These are phyloP conservation scores for Australoheros facetus DNA, from an alignment of 2,797 vertebrate genomes.

Conservation along the genomic window DNA sequence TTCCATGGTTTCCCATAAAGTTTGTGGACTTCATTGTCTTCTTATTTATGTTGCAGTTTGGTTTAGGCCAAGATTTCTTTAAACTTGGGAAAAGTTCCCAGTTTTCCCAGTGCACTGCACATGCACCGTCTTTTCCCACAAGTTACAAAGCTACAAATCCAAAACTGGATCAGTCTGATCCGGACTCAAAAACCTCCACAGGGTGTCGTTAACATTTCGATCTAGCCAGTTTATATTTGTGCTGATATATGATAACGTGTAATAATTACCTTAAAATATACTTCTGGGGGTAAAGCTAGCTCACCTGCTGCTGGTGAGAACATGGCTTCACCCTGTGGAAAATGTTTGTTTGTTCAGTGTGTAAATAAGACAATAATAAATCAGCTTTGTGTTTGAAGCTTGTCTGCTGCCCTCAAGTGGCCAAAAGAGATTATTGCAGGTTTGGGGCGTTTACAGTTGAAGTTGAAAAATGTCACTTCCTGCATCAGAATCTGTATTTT, in stretches of 20 bases:
- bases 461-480: not conserved
- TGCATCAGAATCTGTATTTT: not conserved
- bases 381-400: not conserved
- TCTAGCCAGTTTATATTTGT: no score
- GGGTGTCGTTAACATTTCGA: no score
- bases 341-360: not conserved
- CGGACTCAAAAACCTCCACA: no score
- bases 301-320: fast-evolving
- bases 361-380: not conserved
- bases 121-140: no score
- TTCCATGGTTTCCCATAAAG: not conserved
- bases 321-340: not conserved
- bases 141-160: no score
- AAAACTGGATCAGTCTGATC: no score
- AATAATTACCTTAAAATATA: no score
- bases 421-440: not conserved
- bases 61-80: not conserved
- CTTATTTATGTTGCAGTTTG: not conserved
- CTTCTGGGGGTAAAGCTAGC: no score
- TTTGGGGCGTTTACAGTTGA: not conserved
- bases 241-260: no score
- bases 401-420: constrained; percentile 7
- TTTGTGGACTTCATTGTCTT: not conserved
- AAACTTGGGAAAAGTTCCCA: not conserved
- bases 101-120: no score